phyloP scores from a whole-genome alignment of 1,140 invertebrate species.

The Psilanteris sp. region DNA sequence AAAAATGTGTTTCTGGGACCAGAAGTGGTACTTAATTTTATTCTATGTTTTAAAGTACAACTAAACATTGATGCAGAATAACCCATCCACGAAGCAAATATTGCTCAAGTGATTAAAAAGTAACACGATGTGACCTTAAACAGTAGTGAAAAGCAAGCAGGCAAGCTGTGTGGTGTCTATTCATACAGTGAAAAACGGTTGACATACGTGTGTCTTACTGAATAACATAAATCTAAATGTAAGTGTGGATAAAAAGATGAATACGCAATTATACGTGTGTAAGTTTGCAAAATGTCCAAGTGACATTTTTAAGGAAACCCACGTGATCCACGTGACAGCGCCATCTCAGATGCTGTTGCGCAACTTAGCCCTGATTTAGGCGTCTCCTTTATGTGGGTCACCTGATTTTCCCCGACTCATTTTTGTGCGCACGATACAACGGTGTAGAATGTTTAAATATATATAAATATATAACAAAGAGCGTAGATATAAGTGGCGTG shows the following conservation, averaged over 20 bases:
- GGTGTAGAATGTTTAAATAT: conserved; percentile 38
- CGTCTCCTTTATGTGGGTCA: conserved; percentile 22
- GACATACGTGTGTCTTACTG: no score
- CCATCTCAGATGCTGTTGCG: background rate
- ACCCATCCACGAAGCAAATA: conserved; percentile 6
- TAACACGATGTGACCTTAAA: conserved; percentile 4
- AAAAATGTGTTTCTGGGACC: no score
- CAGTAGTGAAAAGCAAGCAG: conserved; percentile 2
- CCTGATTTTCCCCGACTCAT: conserved; percentile 32
- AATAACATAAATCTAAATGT: no score
- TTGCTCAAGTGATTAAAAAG: no score
- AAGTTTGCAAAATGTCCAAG: background rate
- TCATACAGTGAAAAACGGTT: no score
- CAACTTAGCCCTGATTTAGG: conserved; percentile 6
- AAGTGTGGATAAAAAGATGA: no score
- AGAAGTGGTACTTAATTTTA: no score
- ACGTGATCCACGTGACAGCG: conserved; percentile 17
- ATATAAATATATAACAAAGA: conserved; percentile 50
- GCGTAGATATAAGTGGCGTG: conserved; percentile 62
- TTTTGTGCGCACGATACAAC: conserved; percentile 34
- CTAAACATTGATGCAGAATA: conserved; percentile 19
- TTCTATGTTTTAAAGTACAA: conserved; percentile 5
- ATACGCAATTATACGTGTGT: no score
- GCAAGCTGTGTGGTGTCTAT: no score
- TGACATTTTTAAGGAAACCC: conserved; percentile 25